phyloP scores from a whole-genome alignment of 1,140 invertebrate genomes.

The Pomphorhynchus laevis region DNA sequence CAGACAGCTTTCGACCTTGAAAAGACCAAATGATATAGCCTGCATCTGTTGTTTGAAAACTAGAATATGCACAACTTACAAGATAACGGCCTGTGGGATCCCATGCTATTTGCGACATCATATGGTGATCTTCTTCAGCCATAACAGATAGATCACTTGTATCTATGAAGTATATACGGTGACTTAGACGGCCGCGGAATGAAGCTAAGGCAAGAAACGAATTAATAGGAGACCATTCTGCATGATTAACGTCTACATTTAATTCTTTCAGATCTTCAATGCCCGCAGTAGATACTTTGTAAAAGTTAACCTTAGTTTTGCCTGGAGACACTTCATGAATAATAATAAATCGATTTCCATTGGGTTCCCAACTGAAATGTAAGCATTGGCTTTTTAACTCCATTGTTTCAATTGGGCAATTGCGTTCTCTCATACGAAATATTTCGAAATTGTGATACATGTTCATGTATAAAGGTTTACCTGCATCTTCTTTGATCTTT shows the following conservation, averaged over 20 bases:
- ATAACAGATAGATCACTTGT: conserved; percentile 68
- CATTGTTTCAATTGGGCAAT: conserved; percentile 79
- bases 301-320: conserved; percentile 46
- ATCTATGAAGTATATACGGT: conserved; percentile 50
- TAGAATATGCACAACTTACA: conserved; percentile 39
- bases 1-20: conserved; percentile 32
- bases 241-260: not conserved
- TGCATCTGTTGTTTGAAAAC: conserved; percentile 33
- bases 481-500: conserved; percentile 34
- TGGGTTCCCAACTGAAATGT: conserved; percentile 87
- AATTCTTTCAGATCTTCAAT: not conserved
- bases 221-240: too few species aligned
- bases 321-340: conserved; percentile 61
- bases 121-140: conserved; percentile 45
- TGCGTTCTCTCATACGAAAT: conserved; percentile 66
- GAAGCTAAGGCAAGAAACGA: too few species aligned
- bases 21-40: conserved; percentile 89
- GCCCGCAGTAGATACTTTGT: conserved; percentile 43
- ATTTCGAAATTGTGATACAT: conserved; percentile 97
- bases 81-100: conserved; percentile 92
- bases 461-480: conserved; percentile 36
- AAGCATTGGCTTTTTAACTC: conserved; percentile 31
- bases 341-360: conserved; percentile 67
- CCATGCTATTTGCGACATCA: conserved; percentile 82
- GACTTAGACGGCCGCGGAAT: conserved; percentile 30